phyloP scores from a whole-genome alignment of 2,113 vertebrate species.

The Misgurnus mizolepis region DNA sequence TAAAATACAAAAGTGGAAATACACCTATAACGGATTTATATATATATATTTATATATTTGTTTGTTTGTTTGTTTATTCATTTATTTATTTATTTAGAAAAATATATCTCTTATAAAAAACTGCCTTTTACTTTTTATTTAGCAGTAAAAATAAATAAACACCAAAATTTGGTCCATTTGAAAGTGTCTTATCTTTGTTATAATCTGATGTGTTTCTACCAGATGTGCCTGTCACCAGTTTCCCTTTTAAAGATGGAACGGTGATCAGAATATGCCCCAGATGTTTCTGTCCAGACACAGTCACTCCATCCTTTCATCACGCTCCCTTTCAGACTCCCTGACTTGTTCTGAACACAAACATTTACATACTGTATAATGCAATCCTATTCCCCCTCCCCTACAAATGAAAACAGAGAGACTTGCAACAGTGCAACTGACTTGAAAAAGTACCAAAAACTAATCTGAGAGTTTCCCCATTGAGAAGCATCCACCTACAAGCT shows the following conservation, averaged over 20 bases:
- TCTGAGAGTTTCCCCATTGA: conserved; percentile 29
- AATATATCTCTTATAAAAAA: too few relatives aligned
- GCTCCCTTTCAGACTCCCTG: background rate
- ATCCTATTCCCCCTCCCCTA: conserved; percentile 14
- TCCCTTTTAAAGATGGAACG: background rate
- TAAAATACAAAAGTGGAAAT: too few relatives aligned
- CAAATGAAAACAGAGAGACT: conserved; percentile 27
- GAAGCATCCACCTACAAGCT: background rate
- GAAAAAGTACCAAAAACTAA: conserved; percentile 29
- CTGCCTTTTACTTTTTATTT: too few relatives aligned
- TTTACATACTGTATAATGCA: background rate
- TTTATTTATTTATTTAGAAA: too few relatives aligned
- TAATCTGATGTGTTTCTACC: background rate
- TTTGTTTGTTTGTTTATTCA: too few relatives aligned
- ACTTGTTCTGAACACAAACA: background rate
- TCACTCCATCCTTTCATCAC: background rate
- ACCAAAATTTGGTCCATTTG: background rate
- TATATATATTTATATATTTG: too few relatives aligned
- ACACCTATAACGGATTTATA: too few relatives aligned
- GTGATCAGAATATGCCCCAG: background rate
- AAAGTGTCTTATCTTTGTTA: too few relatives aligned
- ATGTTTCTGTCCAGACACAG: background rate
- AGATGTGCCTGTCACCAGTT: background rate
- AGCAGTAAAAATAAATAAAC: too few relatives aligned
- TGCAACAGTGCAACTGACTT: background rate